phyloP scores from a whole-genome alignment of 2,113 vertebrate genomes.

The Grallaria varia region DNA sequence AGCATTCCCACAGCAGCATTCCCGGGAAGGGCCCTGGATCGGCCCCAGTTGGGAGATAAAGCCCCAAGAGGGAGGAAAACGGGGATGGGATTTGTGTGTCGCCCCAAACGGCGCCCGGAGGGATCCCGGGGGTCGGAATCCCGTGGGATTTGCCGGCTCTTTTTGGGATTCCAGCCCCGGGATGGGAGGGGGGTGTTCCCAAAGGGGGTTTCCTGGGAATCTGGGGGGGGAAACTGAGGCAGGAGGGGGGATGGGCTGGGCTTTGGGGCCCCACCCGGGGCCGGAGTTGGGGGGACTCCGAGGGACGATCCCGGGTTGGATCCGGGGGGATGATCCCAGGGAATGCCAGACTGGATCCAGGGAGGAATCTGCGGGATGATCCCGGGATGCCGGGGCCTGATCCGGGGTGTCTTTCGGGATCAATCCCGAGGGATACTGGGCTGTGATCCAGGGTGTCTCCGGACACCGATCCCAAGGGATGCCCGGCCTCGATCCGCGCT shows the following conservation, averaged over 20 bases:
- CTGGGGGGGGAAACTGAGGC: not conserved
- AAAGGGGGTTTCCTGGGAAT: not conserved
- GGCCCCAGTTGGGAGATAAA: not conserved
- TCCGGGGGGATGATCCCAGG: too few species aligned
- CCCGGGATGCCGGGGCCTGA: not conserved
- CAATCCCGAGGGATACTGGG: not conserved
- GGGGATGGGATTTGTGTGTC: accelerated
- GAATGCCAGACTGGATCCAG: too few species aligned
- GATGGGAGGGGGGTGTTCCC: not conserved
- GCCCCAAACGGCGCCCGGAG: accelerated
- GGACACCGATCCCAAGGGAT: not conserved
- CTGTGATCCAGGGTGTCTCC: not conserved
- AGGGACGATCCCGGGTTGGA: not conserved
- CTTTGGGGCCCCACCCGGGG: not conserved
- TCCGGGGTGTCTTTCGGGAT: not conserved
- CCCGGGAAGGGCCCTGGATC: not conserved
- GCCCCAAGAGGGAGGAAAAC: not conserved
- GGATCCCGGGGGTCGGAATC: not conserved
- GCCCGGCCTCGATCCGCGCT: too few species aligned
- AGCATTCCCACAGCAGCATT: not conserved
- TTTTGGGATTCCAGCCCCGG: not conserved
- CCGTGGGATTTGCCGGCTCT: not conserved
- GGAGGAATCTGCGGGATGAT: not conserved
- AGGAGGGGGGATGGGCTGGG: not conserved
- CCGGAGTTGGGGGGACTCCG: not conserved